Conservation (phyloP, 2,797 vertebrate species). For the Remorina albescens region DNA sequence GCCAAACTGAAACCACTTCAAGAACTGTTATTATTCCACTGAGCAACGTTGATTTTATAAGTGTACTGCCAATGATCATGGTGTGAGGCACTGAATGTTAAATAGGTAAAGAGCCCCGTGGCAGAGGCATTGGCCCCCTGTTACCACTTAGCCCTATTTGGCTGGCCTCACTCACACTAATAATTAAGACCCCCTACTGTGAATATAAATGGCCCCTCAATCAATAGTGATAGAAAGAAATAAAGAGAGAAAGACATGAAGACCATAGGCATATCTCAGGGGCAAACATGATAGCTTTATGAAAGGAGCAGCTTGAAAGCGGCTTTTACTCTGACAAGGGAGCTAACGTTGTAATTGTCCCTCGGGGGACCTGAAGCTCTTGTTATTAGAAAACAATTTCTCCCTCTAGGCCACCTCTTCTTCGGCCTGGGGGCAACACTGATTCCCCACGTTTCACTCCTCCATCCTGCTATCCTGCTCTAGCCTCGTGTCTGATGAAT, state of each 20-base stretch:
- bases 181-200: conserved; percentile 88
- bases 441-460: conserved; percentile 65
- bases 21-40: conserved; percentile 63
- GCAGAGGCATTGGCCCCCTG: conserved; percentile 81
- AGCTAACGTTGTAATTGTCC: conserved; percentile 88
- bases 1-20: conserved; percentile 43
- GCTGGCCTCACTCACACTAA: conserved; percentile 83
- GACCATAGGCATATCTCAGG: conserved; percentile 83
- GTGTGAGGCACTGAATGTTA: conserved; percentile 78
- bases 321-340: conserved; percentile 91
- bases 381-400: conserved; percentile 90
- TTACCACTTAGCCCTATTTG: conserved; percentile 86
- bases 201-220: conserved; percentile 87
- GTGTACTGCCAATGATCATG: conserved; percentile 72
- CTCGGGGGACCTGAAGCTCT: conserved; percentile 86
- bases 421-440: conserved; percentile 74
- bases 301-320: conserved; percentile 94
- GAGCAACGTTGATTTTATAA: conserved; percentile 72
- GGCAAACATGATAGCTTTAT: conserved; percentile 91
- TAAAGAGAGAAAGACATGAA: conserved; percentile 75
- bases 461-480: conserved; percentile 48
- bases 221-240: conserved; percentile 82
- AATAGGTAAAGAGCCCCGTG: conserved; percentile 81
- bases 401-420: conserved; percentile 87
- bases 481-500: conserved; percentile 25